Percentiles rank a stretch among this genome's conserved stretches.
Evolutionary conservation across 2,797 vertebrate species (phyloP).

Genomic region (Aotus griseimembra): DNA sequence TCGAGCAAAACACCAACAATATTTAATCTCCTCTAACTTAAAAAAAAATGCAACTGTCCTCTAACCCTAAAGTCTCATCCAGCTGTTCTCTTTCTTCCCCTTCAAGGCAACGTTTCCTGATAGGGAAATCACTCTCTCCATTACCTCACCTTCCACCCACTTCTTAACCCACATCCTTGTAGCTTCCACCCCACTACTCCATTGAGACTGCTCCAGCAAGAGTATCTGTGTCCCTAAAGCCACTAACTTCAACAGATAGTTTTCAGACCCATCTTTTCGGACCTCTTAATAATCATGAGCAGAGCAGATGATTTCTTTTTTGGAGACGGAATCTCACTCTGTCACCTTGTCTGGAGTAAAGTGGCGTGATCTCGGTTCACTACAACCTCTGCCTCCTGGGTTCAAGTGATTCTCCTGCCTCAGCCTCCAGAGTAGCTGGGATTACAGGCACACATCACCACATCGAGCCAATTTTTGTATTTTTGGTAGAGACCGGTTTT

Average conservation of each 20-base stretch:
- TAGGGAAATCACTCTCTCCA: neutral
- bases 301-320: neutral
- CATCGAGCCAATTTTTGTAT: no score
- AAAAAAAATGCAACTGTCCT: neutral
- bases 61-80: neutral
- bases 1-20: neutral
- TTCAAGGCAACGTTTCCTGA: neutral
- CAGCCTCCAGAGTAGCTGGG: no score
- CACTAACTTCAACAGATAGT: neutral
- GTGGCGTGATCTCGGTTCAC: no score
- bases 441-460: rapidly evolving
- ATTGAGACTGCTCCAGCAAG: neutral
- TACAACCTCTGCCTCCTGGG: no score
- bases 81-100: neutral
- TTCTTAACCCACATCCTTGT: neutral
- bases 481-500: no score
- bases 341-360: no score
- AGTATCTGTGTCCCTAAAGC: neutral
- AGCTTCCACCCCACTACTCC: neutral
- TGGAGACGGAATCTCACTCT: no score
- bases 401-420: no score
- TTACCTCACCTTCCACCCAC: neutral
- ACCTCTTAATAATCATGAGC: neutral
- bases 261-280: no score
- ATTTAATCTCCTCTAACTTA: neutral